A percentile compares a stretch with the other conserved stretches of the same genome.
Conservation (phyloP, 2,113 vertebrate species). For the Tauraco erythrolophus region DNA sequence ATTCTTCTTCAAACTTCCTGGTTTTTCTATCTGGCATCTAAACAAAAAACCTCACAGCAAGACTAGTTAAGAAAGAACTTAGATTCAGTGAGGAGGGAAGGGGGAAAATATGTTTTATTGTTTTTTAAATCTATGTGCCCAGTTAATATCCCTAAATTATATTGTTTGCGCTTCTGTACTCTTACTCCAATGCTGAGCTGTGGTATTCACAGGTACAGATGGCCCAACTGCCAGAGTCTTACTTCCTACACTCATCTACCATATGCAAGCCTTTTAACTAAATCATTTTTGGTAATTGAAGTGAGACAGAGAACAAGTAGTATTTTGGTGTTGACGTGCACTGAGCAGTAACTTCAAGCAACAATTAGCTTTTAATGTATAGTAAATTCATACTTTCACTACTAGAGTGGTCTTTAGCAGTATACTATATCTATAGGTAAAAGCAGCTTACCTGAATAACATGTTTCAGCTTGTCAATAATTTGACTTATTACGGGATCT, state of each 20-base stretch:
- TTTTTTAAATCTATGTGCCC: background rate
- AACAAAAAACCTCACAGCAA: background rate
- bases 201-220: background rate
- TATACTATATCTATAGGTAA: background rate
- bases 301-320: background rate
- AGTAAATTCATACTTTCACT: background rate
- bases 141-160: background rate
- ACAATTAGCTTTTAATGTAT: background rate
- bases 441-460: constrained; percentile 87
- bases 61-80: background rate
- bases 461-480: constrained; percentile 92
- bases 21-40: background rate
- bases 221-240: background rate
- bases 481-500: constrained; percentile 87
- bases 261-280: background rate
- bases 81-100: background rate
- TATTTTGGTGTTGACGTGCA: background rate
- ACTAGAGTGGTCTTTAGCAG: background rate
- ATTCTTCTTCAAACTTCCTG: background rate
- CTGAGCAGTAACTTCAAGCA: background rate
- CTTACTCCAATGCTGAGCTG: background rate
- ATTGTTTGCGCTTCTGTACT: background rate
- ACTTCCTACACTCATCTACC: background rate
- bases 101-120: background rate
- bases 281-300: background rate